A percentile compares a stretch with the other conserved stretches of the same genome.
These are phyloP conservation scores for Peromyscus nudipes DNA, from an alignment of 2,797 vertebrate species.

Conservation along the genomic window DNA sequence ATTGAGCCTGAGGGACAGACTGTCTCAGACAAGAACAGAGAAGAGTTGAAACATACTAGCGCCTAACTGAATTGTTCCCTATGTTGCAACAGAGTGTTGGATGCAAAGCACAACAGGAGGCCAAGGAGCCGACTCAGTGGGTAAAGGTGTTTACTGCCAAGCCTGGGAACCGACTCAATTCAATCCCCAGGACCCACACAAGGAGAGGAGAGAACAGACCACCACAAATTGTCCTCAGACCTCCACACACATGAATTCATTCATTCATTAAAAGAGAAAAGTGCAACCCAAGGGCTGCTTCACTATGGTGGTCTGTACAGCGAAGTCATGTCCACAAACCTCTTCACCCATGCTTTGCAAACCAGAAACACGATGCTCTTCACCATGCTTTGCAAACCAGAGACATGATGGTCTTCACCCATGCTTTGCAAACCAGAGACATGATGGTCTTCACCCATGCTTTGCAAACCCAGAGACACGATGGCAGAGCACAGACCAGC, in stretches of 20 bases:
- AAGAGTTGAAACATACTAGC: not conserved
- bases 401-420: not conserved
- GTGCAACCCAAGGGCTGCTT: not conserved
- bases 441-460: too few species aligned
- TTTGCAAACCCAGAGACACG: not conserved
- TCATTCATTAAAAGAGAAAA: not conserved
- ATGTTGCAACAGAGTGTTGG: not conserved
- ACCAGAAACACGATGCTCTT: not conserved
- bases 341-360: not conserved
- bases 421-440: not conserved
- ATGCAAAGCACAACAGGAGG: not conserved
- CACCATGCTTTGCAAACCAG: too few species aligned
- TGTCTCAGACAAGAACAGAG: conserved; percentile 23
- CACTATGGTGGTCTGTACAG: not conserved
- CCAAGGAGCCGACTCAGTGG: not conserved
- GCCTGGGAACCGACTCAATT: not conserved
- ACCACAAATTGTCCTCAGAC: not conserved
- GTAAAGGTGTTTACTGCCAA: not conserved
- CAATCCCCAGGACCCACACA: not conserved
- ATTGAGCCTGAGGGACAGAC: not conserved
- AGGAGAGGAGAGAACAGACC: not conserved
- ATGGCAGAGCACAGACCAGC: not conserved
- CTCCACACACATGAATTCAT: not conserved
- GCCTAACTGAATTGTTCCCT: not conserved
- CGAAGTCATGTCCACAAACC: not conserved